Conservation (phyloP, 2,797 vertebrate genomes). For the Pipistrellus pipistrellus region DNA sequence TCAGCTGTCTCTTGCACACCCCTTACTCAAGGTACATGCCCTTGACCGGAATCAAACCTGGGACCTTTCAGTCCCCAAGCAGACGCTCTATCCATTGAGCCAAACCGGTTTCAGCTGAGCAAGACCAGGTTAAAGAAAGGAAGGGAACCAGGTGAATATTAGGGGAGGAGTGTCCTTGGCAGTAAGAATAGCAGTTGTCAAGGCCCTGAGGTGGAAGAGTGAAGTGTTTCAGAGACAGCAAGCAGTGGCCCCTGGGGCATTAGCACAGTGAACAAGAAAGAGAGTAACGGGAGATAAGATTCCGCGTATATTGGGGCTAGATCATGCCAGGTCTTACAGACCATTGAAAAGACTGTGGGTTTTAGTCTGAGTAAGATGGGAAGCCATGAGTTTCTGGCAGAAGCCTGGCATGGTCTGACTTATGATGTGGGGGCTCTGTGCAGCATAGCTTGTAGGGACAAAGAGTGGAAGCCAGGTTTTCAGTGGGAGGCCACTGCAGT, state of each 20-base stretch:
- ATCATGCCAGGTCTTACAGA: neutral
- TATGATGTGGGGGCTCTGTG: neutral
- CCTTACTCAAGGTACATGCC: no score
- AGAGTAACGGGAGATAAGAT: neutral
- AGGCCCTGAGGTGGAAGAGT: neutral
- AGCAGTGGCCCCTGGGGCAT: neutral
- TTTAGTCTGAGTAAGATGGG: neutral
- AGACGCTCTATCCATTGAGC: no score
- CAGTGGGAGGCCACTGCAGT: neutral
- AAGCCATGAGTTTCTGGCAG: neutral
- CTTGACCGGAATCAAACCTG: no score
- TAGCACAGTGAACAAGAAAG: neutral
- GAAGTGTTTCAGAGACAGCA: neutral
- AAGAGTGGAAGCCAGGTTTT: neutral
- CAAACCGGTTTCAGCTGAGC: no score
- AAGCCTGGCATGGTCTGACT: neutral
- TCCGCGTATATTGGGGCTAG: neutral
- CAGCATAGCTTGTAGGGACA: neutral
- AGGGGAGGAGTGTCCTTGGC: neutral
- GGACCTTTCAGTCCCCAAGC: no score
- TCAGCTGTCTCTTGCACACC: no score
- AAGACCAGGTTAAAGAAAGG: neutral
- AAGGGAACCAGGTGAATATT: neutral
- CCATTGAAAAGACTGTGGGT: neutral
- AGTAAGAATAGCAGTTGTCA: neutral